Evolutionary conservation across 2,888 invertebrate species (phyloP), one percentile per base, ranked within the genome.

Genomic region (Nephrocerus scutellatus): DNA sequence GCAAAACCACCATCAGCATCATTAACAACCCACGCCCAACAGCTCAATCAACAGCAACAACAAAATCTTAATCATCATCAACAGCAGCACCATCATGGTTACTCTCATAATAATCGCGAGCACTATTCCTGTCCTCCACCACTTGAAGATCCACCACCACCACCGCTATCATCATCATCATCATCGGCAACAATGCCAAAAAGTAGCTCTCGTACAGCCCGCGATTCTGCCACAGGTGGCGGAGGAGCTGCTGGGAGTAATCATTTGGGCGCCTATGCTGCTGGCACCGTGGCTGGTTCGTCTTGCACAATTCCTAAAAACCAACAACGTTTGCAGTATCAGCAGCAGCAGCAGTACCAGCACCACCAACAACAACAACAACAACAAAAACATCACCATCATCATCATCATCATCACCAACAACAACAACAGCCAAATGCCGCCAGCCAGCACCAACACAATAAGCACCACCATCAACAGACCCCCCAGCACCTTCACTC

Each of bases 71-170:
- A 37, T 43, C 47, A 47, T 22, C 58, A 55, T 50, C 45, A 44
- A 34, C 44, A 46, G 23, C 48, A 48, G 20, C 40, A 47, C 34
- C 39, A 42, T 18, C 43, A 43, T 30, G 44, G 44, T 43, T n/a
- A n/a, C n/a, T n/a, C n/a, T n/a, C n/a, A n/a, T n/a, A n/a, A n/a
- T n/a, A n/a, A n/a, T n/a, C n/a, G n/a, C n/a, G 28, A 15, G 36
- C 61, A 65, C 40, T 63, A 62, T 45, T 64, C 62, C 16, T 63
- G 62, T 43, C 66, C 64, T 36, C 64, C 64, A 37, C 64, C 64
- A 36, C 57, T 66, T 52, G 64, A 64, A 54, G 58, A 65, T 54
- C 64, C 64, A 9, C 64, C 66, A 36, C 66, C 66, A 44, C 66
- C 66, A 43, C 64, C 66, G 25, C 59, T 56, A 43, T 56, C 14